Conservation (phyloP, 2,113 vertebrate species). For the Cottus gobio region DNA sequence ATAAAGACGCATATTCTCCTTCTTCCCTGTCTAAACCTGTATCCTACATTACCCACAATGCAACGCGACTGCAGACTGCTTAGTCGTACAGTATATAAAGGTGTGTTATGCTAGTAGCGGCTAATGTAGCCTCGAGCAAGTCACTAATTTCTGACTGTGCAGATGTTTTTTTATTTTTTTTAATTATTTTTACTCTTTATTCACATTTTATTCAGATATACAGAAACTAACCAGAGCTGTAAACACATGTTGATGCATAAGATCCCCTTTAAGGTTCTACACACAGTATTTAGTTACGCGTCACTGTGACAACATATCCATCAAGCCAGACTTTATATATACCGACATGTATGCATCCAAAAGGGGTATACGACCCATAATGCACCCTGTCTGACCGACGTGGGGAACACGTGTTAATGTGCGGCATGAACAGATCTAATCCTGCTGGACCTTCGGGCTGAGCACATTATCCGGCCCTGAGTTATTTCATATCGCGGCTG, state of each 20-base stretch:
- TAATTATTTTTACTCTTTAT: background rate
- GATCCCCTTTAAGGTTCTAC: background rate
- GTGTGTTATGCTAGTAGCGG: background rate
- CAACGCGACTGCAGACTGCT: background rate
- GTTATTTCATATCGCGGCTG: conserved; percentile 63
- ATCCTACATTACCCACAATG: conserved; percentile 6
- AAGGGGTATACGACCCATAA: background rate
- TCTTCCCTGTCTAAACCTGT: background rate
- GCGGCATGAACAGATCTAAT: conserved; percentile 40
- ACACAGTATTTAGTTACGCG: background rate
- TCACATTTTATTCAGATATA: background rate
- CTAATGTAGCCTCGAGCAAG: background rate
- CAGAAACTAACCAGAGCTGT: background rate
- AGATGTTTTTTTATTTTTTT: background rate
- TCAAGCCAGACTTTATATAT: background rate
- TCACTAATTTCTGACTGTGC: background rate
- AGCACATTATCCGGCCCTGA: conserved; percentile 39
- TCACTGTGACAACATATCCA: background rate
- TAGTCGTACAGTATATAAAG: rapidly evolving
- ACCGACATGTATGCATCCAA: background rate
- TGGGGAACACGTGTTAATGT: conserved; percentile 20
- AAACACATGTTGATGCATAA: background rate
- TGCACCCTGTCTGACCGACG: conserved; percentile 3
- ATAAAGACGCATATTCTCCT: background rate
- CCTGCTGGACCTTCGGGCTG: conserved; percentile 34